These are phyloP conservation scores for Entomyzon cyanotis DNA, from an alignment of 2,113 vertebrate species.

Conservation along the genomic window DNA sequence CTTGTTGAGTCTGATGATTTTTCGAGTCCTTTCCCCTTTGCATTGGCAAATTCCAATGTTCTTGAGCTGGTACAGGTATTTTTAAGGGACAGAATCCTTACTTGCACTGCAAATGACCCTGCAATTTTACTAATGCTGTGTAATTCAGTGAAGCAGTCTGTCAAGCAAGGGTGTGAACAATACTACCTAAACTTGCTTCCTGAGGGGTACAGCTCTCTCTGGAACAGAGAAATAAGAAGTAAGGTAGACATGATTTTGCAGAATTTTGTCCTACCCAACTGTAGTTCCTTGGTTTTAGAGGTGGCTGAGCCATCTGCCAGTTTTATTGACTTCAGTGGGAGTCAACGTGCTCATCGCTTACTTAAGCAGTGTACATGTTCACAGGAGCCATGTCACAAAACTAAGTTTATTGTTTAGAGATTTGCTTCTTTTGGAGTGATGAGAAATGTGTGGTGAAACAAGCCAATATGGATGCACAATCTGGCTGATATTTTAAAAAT, in stretches of 20 bases:
- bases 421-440: not conserved
- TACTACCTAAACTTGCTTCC: not conserved
- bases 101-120: not conserved
- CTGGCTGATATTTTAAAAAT: not conserved
- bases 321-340: not conserved
- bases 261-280: not conserved
- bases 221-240: not conserved
- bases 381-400: not conserved
- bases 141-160: not conserved
- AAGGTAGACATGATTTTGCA: not conserved
- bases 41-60: not conserved
- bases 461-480: not conserved
- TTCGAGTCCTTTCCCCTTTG: not conserved
- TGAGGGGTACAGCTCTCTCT: not conserved
- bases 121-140: not conserved
- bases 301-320: not conserved
- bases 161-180: not conserved
- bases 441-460: not conserved
- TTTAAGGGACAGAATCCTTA: not conserved
- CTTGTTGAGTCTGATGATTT: not conserved
- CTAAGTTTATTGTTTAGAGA: not conserved
- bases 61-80: not conserved
- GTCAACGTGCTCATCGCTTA: not conserved
- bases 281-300: not conserved
- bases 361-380: not conserved